Evolutionary conservation across 2,113 vertebrate genomes (phyloP).

Genomic region (Aythya baeri): DNA sequence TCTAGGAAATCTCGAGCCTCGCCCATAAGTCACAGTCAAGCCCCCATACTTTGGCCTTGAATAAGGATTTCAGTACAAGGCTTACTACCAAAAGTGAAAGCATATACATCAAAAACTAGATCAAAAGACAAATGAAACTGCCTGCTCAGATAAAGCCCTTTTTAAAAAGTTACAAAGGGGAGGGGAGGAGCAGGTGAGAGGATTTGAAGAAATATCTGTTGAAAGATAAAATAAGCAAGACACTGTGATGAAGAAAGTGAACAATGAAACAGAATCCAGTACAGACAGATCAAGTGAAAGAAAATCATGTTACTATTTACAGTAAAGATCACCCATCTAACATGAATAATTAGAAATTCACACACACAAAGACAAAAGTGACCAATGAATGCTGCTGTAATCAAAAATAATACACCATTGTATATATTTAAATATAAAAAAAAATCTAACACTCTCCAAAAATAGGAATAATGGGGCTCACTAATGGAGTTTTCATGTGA

Average conservation of each 20-base stretch:
- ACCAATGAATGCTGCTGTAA: constrained; percentile 50
- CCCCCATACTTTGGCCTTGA: background rate
- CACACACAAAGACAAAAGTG: constrained; percentile 67
- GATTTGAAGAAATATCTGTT: constrained; percentile 62
- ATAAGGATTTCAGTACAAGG: background rate
- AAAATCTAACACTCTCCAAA: constrained; percentile 56
- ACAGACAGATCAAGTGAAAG: constrained; percentile 56
- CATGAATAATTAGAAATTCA: constrained; percentile 63
- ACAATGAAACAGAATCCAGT: constrained; percentile 44
- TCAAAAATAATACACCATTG: constrained; percentile 66
- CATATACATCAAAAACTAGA: constrained; percentile 25
- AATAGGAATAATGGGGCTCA: constrained; percentile 61
- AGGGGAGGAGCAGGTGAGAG: background rate
- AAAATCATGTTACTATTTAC: constrained; percentile 56
- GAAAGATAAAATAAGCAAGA: constrained; percentile 65
- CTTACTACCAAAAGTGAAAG: background rate
- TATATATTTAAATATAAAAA: background rate
- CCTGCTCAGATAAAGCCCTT: constrained; percentile 47
- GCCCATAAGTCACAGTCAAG: background rate
- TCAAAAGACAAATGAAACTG: constrained; percentile 54
- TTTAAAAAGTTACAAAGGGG: constrained; percentile 35
- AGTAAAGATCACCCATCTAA: constrained; percentile 47
- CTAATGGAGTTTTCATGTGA: constrained; percentile 59
- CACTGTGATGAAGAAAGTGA: constrained; percentile 43
- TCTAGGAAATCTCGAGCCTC: background rate